A percentile compares a stretch with the other conserved stretches of the same genome.
phyloP scores from a whole-genome alignment of 2,113 vertebrate genomes.

The Physeter macrocephalus region DNA sequence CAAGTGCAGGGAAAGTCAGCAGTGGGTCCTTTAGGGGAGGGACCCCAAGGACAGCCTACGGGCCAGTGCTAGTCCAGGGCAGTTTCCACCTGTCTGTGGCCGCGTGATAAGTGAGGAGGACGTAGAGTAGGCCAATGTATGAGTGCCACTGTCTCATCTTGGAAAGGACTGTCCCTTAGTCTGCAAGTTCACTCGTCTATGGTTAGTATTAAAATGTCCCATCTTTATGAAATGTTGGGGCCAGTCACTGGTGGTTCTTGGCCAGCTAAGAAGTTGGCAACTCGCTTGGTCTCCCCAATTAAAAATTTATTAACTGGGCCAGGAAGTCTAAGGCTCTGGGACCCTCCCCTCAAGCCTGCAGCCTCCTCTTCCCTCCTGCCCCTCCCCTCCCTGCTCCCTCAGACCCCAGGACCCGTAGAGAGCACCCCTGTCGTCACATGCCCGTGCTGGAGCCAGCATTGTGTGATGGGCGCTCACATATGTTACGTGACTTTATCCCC shows the following conservation, averaged over 20 bases:
- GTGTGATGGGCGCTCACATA: fast-evolving
- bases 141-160: background rate
- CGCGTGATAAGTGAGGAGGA: background rate
- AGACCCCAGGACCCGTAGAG: background rate
- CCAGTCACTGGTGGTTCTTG: background rate
- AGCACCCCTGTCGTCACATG: fast-evolving
- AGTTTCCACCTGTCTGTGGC: background rate
- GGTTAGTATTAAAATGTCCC: background rate
- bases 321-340: background rate
- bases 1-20: background rate
- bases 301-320: background rate
- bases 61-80: background rate
- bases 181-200: background rate
- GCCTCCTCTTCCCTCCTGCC: background rate
- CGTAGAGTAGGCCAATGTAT: fast-evolving
- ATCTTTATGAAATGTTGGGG: background rate
- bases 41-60: background rate
- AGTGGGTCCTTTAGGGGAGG: background rate
- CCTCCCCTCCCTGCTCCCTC: background rate
- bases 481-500: background rate
- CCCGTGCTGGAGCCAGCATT: fast-evolving
- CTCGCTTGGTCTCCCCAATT: background rate
- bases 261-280: background rate
- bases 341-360: background rate
- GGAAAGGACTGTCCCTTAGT: background rate